These are phyloP conservation scores for Agriotes lineatus DNA, from an alignment of 2,888 invertebrate species.

Conservation along the genomic window DNA sequence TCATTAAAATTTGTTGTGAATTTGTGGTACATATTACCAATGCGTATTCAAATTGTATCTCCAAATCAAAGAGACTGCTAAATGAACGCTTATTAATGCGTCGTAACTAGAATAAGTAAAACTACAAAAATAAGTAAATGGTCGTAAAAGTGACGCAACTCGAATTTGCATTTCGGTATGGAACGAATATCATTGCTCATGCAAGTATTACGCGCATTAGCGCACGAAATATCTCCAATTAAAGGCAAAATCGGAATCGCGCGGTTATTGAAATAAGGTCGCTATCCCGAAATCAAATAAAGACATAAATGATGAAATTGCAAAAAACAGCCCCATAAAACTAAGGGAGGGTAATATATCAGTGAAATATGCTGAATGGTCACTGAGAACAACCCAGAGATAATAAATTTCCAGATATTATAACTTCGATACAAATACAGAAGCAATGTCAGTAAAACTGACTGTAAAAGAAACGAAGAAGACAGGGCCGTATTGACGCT, in stretches of 20 bases:
- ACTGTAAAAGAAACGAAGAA: constrained; percentile 43
- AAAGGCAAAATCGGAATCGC: not conserved
- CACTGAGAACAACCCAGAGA: constrained; percentile 51
- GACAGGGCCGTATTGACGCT: constrained; percentile 36
- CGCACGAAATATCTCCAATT: not conserved
- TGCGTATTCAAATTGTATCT: no score
- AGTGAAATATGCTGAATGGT: constrained; percentile 58
- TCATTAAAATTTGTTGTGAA: no score
- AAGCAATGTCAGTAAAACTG: constrained; percentile 49
- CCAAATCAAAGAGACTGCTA: no score
- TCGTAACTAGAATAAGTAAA: no score
- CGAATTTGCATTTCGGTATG: no score
- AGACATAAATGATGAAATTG: constrained; percentile 58
- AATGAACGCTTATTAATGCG: no score
- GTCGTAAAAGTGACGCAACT: no score
- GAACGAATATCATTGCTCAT: no score
- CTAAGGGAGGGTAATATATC: constrained; percentile 48
- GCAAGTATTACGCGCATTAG: not conserved
- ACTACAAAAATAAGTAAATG: no score
- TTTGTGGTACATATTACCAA: no score
- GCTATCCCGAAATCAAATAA: constrained; percentile 50
- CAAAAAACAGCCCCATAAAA: constrained; percentile 52
- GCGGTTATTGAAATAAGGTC: constrained; percentile 22
- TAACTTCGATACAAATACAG: constrained; percentile 50
- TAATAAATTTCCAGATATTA: constrained; percentile 48